A percentile compares a stretch with the other conserved stretches of the same genome.
Evolutionary conservation across 2,888 invertebrate species (phyloP).

Genomic region (Ommatoiulus sabulosus): DNA sequence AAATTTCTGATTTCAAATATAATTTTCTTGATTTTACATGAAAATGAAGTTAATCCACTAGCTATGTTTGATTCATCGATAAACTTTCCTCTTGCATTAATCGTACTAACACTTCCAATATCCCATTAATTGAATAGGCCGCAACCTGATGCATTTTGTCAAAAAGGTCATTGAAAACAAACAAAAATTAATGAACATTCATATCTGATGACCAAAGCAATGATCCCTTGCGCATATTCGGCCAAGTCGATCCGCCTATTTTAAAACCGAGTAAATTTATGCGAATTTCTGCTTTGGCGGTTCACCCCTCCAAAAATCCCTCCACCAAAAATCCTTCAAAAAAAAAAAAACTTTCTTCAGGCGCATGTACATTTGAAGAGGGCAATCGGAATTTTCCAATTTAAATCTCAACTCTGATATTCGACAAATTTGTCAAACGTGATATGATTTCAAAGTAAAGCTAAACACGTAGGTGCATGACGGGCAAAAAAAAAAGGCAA

Average conservation of each 20-base stretch:
- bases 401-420: constrained; percentile 47
- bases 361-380: not conserved
- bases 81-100: no score
- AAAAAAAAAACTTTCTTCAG: not conserved
- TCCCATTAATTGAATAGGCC: no score
- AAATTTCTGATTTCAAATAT: no score
- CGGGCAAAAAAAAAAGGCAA: not conserved
- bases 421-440: constrained; percentile 45
- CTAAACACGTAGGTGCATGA: constrained; percentile 45
- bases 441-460: constrained; percentile 30
- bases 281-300: not conserved
- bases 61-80: no score
- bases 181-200: no score
- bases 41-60: no score
- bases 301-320: not conserved
- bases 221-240: not conserved
- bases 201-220: no score
- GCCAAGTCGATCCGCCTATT: not conserved
- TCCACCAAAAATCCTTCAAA: not conserved
- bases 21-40: no score
- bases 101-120: no score
- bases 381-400: constrained; percentile 45
- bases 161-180: no score
- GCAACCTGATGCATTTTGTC: no score
- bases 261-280: not conserved